Percentiles rank a stretch among this genome's conserved stretches.
These are phyloP conservation scores for Formica exsecta DNA, from an alignment of 1,140 invertebrate genomes.

Conservation along the genomic window DNA sequence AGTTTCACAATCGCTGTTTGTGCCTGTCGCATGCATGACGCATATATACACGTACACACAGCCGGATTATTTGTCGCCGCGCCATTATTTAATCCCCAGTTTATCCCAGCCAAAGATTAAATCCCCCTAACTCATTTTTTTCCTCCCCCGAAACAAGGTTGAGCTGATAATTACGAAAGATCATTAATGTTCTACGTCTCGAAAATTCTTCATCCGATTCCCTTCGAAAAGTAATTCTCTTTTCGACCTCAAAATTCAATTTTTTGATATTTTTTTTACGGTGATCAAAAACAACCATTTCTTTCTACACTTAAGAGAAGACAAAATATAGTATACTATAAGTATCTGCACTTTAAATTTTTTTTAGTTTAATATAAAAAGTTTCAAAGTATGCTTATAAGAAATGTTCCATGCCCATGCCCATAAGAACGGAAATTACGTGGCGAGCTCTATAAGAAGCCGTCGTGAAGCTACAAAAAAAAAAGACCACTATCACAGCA, in stretches of 20 bases:
- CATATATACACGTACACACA: slow-evolving; percentile 7
- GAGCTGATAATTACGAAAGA: not conserved
- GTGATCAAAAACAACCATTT: not conserved
- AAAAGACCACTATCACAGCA: slow-evolving; percentile 4
- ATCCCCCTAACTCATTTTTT: slow-evolving; percentile 25
- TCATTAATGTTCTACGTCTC: not conserved
- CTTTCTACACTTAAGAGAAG: not conserved
- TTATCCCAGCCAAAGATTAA: slow-evolving; percentile 50
- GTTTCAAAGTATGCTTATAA: not conserved
- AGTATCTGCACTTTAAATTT: not conserved
- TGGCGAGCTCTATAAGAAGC: slow-evolving; percentile 8
- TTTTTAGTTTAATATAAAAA: not conserved
- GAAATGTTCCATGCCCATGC: too few species aligned
- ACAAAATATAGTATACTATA: not conserved
- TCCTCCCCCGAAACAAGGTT: not conserved
- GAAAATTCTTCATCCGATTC: not conserved
- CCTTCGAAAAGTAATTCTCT: not conserved
- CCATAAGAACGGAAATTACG: slow-evolving; percentile 12
- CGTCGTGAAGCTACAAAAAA: not conserved
- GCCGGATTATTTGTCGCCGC: slow-evolving; percentile 53
- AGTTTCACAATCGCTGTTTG: slow-evolving; percentile 38
- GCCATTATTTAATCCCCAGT: slow-evolving; percentile 35
- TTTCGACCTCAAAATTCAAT: not conserved
- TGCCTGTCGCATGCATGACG: slow-evolving; percentile 32
- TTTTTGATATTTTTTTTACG: not conserved